A percentile compares a stretch with the other conserved stretches of the same genome.
phyloP scores from a whole-genome alignment of 2,797 vertebrate species.

The Ispidina lecontei region DNA sequence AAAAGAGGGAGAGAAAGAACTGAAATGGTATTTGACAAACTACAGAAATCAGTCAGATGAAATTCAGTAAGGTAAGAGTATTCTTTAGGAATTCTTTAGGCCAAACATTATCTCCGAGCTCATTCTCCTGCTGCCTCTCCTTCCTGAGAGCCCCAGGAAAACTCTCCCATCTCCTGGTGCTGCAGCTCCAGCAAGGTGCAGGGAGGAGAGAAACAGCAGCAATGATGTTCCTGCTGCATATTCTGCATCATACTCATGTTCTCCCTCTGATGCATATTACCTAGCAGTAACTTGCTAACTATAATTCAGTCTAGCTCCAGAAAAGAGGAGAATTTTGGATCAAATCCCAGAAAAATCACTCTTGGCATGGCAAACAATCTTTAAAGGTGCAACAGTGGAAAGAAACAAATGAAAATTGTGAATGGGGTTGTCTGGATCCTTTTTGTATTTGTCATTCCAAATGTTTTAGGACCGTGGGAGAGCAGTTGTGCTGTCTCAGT shows the following conservation, averaged over 20 bases:
- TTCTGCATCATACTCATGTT: too few species aligned
- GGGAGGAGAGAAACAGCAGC: background rate
- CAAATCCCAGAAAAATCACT: constrained; percentile 18
- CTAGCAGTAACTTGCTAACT: background rate
- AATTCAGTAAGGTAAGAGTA: background rate
- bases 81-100: background rate
- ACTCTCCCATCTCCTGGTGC: background rate
- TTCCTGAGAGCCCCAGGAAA: background rate
- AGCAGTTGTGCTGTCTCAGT: background rate
- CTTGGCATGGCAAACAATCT: background rate
- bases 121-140: accelerated
- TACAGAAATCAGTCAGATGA: background rate
- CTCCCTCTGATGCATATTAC: background rate
- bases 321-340: constrained; percentile 9
- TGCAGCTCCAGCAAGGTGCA: background rate
- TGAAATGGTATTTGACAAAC: background rate
- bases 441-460: background rate
- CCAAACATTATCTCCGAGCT: background rate
- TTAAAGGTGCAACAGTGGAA: constrained; percentile 3
- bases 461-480: background rate
- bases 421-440: background rate
- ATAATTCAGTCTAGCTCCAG: background rate
- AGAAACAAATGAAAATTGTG: background rate
- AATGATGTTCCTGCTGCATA: background rate
- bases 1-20: background rate